Evolutionary conservation across 1,140 invertebrate species (phyloP).

Genomic region (Apis florea): DNA sequence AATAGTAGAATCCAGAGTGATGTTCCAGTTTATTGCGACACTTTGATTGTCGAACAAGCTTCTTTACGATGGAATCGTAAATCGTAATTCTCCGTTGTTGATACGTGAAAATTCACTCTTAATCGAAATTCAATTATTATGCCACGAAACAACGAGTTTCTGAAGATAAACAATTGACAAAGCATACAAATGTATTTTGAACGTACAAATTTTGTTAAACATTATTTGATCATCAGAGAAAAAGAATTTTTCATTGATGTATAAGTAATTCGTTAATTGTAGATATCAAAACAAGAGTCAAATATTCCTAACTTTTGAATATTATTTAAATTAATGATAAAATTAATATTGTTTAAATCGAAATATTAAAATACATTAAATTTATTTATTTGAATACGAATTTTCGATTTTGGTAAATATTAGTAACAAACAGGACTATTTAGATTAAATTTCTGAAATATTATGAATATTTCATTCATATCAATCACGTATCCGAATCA

Average conservation of each 20-base stretch:
- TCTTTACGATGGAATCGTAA: constrained; percentile 34
- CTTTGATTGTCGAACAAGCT: constrained; percentile 22
- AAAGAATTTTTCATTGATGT: too few species aligned
- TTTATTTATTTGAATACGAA: background rate
- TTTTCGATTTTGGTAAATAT: background rate
- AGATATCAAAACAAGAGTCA: too few species aligned
- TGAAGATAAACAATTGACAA: background rate
- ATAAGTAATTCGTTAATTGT: too few species aligned
- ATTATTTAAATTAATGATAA: too few species aligned
- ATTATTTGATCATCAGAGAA: too few species aligned
- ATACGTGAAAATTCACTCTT: background rate
- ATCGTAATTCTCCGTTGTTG: constrained; percentile 12
- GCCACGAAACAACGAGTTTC: background rate
- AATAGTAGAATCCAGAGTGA: constrained; percentile 54
- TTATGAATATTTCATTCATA: background rate
- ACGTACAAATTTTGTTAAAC: too few species aligned
- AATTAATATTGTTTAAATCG: too few species aligned
- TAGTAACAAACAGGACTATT: background rate
- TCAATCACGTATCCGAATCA: too few species aligned
- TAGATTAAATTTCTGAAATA: background rate
- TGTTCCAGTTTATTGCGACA: constrained; percentile 56
- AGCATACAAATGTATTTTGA: too few species aligned
- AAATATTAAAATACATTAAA: background rate
- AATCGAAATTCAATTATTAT: background rate
- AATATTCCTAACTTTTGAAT: too few species aligned